phyloP scores from a whole-genome alignment of 2,888 invertebrate genomes.

The Blera fallax region DNA sequence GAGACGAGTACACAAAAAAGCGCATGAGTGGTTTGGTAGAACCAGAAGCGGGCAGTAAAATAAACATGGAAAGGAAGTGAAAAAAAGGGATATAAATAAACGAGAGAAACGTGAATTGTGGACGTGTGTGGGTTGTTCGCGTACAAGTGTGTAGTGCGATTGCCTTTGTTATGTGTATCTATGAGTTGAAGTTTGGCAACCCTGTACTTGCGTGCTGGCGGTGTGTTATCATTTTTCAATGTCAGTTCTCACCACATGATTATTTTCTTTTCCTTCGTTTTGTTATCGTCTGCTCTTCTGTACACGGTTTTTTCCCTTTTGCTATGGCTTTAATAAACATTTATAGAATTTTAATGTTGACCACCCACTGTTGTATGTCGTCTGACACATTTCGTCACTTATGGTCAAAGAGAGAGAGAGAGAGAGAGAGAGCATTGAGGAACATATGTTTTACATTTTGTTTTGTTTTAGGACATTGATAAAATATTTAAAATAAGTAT shows the following conservation, averaged over 20 bases:
- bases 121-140: conserved; percentile 21
- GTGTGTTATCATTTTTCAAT: conserved; percentile 70
- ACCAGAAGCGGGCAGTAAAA: conserved; percentile 31
- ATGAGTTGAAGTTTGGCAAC: conserved; percentile 61
- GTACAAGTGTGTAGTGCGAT: conserved; percentile 3
- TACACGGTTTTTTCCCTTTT: not conserved
- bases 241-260: conserved; percentile 60
- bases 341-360: conserved; percentile 42
- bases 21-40: not conserved
- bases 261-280: conserved; percentile 27
- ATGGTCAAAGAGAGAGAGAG: not conserved
- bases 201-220: conserved; percentile 43
- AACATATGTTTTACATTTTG: conserved; percentile 10
- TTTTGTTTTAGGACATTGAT: not conserved
- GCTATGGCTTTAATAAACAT: not conserved
- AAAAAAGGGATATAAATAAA: conserved; percentile 54
- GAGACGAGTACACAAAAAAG: not conserved
- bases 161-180: conserved; percentile 8
- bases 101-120: conserved; percentile 2
- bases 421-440: not conserved
- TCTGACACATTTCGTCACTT: conserved; percentile 36
- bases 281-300: conserved; percentile 20
- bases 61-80: conserved; percentile 31
- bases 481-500: not conserved
- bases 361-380: conserved; percentile 40